phyloP scores from a whole-genome alignment of 2,888 invertebrate species.

The Synanthedon myopaeformis region DNA sequence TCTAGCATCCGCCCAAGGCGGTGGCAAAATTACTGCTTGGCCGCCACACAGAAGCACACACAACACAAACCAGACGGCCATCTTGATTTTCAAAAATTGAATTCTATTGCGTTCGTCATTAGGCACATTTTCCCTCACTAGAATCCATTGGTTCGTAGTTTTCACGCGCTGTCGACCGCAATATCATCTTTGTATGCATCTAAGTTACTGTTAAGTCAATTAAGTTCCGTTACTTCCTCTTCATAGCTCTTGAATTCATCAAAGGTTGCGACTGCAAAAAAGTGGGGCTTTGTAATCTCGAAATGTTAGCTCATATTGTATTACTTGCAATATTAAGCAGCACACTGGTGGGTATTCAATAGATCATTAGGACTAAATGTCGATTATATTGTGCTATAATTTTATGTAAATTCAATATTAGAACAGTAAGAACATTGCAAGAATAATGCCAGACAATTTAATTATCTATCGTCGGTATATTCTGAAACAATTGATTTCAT shows the following conservation, averaged over 20 bases:
- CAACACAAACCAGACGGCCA: constrained; percentile 53
- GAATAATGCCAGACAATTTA: too few species aligned
- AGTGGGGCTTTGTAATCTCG: neutral
- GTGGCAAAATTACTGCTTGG: constrained; percentile 78
- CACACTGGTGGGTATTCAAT: too few species aligned
- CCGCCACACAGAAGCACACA: constrained; percentile 51
- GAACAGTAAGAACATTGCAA: too few species aligned
- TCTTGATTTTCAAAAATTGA: constrained; percentile 15
- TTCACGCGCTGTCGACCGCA: neutral
- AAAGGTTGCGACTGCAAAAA: neutral
- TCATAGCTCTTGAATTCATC: neutral
- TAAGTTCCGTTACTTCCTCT: neutral
- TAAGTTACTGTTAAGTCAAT: neutral
- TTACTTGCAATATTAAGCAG: neutral
- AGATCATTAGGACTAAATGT: too few species aligned
- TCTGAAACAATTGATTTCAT: too few species aligned
- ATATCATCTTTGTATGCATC: neutral
- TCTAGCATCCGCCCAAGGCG: constrained; percentile 87
- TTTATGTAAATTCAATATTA: too few species aligned
- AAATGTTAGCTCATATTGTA: neutral
- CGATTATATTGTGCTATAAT: too few species aligned
- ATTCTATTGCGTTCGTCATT: constrained; percentile 3
- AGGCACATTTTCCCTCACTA: constrained; percentile 11
- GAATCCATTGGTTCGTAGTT: neutral
- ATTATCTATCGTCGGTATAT: too few species aligned